These are phyloP conservation scores for Microplitis demolitor DNA, from an alignment of 1,140 invertebrate genomes.

Conservation along the genomic window DNA sequence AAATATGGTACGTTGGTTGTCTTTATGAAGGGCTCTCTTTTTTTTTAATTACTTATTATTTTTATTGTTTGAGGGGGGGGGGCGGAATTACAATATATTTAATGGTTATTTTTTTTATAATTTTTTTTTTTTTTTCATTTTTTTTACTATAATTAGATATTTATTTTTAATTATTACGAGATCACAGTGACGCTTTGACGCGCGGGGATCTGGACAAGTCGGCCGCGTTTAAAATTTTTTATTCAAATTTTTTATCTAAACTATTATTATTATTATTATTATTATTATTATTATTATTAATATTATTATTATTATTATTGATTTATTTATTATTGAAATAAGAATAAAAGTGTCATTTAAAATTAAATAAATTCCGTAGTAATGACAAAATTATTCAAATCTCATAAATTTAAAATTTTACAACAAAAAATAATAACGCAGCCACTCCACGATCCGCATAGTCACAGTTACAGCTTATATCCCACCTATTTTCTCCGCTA, in stretches of 20 bases:
- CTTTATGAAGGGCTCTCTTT: conserved; percentile 1
- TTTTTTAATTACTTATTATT: background rate
- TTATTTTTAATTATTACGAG: conserved; percentile 60
- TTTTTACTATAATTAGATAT: conserved; percentile 59
- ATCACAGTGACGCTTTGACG: conserved; percentile 64
- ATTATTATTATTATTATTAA: background rate
- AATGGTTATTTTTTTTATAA: conserved; percentile 47
- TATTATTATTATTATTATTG: conserved; percentile 20
- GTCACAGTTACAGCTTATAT: conserved; percentile 62
- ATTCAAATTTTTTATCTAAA: conserved; percentile 20
- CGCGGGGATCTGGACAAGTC: conserved; percentile 59
- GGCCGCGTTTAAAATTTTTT: conserved; percentile 40
- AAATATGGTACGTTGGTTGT: conserved; percentile 23
- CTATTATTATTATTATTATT: conserved; percentile 21
- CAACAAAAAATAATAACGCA: conserved; percentile 46
- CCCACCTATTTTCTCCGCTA: conserved; percentile 41
- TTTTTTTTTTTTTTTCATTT: too few relatives aligned
- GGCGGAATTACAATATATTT: conserved; percentile 55
- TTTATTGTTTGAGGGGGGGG: conserved; percentile 19
- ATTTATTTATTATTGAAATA: conserved; percentile 26
- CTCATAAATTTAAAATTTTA: background rate
- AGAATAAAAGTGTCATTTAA: background rate
- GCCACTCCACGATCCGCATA: conserved; percentile 60
- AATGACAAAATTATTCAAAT: background rate
- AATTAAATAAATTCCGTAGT: background rate